Percentiles rank a stretch among this genome's conserved stretches.
Evolutionary conservation across 1,140 invertebrate genomes (phyloP).

Genomic region (Oryctes rhinoceros): DNA sequence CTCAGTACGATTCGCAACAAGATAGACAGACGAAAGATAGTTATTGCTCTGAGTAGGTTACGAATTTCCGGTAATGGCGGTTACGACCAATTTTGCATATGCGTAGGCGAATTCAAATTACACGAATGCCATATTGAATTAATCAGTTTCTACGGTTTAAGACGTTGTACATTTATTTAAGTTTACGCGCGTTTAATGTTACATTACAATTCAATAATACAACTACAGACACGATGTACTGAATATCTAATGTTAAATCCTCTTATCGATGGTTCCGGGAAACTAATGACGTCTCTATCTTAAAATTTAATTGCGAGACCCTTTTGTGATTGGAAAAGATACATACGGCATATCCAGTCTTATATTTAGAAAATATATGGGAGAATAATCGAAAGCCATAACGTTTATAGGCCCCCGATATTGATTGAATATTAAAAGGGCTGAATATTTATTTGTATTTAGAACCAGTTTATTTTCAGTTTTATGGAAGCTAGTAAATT

Average conservation of each 20-base stretch:
- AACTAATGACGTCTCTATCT: too few species aligned
- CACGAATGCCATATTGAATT: background rate
- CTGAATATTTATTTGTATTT: background rate
- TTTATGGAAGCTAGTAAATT: constrained; percentile 4
- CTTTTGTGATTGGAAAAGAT: too few species aligned
- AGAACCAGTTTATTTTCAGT: background rate
- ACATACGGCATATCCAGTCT: background rate
- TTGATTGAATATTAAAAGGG: constrained; percentile 15
- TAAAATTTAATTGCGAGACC: too few species aligned
- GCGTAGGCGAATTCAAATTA: background rate
- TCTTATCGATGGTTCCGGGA: too few species aligned
- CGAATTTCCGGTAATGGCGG: background rate
- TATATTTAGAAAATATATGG: constrained; percentile 4
- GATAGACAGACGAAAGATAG: too few species aligned
- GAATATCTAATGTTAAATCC: too few species aligned
- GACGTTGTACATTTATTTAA: background rate
- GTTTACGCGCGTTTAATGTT: background rate
- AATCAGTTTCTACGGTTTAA: background rate
- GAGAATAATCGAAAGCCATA: background rate
- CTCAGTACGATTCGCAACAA: too few species aligned
- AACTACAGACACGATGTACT: too few species aligned
- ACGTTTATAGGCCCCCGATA: background rate
- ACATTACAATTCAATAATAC: constrained; percentile 10
- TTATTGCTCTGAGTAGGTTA: background rate
- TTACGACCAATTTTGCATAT: background rate